These are phyloP conservation scores for Troides helena DNA, from an alignment of 2,888 invertebrate species.

Conservation along the genomic window DNA sequence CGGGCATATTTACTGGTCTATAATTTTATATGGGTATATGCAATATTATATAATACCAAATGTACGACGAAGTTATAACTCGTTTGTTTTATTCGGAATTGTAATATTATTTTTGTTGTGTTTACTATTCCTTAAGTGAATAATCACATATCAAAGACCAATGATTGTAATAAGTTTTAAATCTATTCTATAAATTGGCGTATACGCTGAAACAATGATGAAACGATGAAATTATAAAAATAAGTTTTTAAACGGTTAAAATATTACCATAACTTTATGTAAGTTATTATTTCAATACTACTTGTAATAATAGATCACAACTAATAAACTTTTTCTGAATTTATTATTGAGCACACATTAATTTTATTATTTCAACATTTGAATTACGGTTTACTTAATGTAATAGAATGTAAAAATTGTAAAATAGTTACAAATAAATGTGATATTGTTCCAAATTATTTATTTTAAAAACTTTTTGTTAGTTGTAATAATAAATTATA, in stretches of 20 bases:
- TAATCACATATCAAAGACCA: neutral
- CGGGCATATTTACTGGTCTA: constrained; percentile 40
- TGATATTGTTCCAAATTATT: constrained; percentile 27
- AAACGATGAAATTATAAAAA: too few relatives aligned
- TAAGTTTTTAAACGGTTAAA: neutral
- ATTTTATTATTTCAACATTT: neutral
- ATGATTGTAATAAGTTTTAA: neutral
- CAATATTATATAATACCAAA: constrained; percentile 30
- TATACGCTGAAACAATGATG: neutral
- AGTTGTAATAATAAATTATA: constrained; percentile 6
- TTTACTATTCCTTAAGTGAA: too few relatives aligned
- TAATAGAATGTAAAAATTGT: neutral
- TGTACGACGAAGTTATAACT: neutral
- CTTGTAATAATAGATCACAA: neutral
- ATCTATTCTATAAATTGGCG: neutral
- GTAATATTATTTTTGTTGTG: neutral
- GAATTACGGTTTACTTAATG: neutral
- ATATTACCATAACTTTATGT: neutral
- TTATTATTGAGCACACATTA: neutral
- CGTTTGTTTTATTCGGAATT: neutral
- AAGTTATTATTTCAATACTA: neutral
- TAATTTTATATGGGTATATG: constrained; percentile 32
- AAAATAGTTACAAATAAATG: constrained; percentile 1
- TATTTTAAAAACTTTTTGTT: constrained; percentile 12
- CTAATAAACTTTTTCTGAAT: neutral